Evolutionary conservation across 2,113 vertebrate genomes (phyloP).

Genomic region (Hymenochirus boettgeri): DNA sequence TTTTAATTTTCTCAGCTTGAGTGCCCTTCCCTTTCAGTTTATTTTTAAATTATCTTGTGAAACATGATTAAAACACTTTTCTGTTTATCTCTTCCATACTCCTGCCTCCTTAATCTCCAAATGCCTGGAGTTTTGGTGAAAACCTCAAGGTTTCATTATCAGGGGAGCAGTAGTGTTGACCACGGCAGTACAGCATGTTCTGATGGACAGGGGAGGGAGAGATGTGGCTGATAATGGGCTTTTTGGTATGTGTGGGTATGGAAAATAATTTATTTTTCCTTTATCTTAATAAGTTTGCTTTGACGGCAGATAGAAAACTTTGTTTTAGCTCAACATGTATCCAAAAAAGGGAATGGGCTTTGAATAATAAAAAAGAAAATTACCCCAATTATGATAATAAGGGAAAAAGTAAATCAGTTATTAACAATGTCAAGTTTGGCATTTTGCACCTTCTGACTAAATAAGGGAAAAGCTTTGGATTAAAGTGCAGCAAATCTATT

Average conservation of each 20-base stretch:
- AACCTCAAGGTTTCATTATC: conserved; percentile 70
- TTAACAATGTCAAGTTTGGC: too few species aligned
- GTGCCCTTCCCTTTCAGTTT: conserved; percentile 30
- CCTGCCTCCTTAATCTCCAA: conserved; percentile 57
- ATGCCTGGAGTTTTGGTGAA: conserved; percentile 55
- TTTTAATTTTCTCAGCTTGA: too few species aligned
- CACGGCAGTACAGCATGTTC: conserved; percentile 49
- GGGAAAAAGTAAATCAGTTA: too few species aligned
- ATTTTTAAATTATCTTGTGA: conserved; percentile 35
- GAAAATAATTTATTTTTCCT: conserved; percentile 59
- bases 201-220: conserved; percentile 51
- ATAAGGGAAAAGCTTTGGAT: too few species aligned
- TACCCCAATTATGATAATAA: too few species aligned
- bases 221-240: conserved; percentile 41
- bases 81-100: conserved; percentile 53
- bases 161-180: conserved; percentile 48
- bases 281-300: conserved; percentile 51
- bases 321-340: conserved; percentile 49
- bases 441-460: too few species aligned
- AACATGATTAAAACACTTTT: conserved; percentile 43
- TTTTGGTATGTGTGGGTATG: conserved; percentile 61
- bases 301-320: conserved; percentile 44
- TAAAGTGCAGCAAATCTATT: too few species aligned
- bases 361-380: background rate
- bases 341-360: background rate